Evolutionary conservation across 2,797 vertebrate genomes (phyloP), one percentile per base, ranked within the genome.

Genomic region (Chelmon rostratus): DNA sequence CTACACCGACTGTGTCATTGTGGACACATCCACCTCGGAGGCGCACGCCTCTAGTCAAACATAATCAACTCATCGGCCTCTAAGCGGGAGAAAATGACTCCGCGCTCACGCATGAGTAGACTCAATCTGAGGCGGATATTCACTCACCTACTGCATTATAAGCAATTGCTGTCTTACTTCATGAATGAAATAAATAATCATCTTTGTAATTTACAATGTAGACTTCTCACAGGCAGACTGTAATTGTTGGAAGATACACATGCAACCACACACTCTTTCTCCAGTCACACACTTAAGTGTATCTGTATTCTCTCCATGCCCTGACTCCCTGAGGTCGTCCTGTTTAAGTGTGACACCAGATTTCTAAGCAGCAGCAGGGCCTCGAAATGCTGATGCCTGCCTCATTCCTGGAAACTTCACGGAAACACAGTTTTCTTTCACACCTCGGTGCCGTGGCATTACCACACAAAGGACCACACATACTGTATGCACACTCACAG

Each of bases 21-120:
- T 46, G 49, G 68, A 89, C 64, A 83, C 73, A 78, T 87, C 88
- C 80, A 72, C 84, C 76, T 71, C 86, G 49, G n/a, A 90, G 76
- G 83, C 86, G 82, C 72, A 82, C 9, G 35, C 47, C 37, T 61
- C 49, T 40, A 79, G 76, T 68, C 58, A 81, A 88, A 92, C 89
- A 89, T 81, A 73, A 85, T 56, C 71, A 49, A 68, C 85, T 92
- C 87, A 91, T 88, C 86, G 92, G 78, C 71, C 68, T 63, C 56
- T 73, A 68, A 67, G 47, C 37, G 2, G 66, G 66, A 84, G 82
- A 80, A 85, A 79, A 88, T 83, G 28, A 85, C 76, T 70, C 73
- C 62, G 63, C 69, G 66, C 57, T 81, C 77, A 69, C 3, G 57
- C 82, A 76, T 82, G 76, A 85, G 68, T 57, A 46, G 37, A 65